These are phyloP conservation scores for Phenganax stokvisi DNA, from an alignment of 92 coral and sea anemone genomes.

Conservation along the genomic window DNA sequence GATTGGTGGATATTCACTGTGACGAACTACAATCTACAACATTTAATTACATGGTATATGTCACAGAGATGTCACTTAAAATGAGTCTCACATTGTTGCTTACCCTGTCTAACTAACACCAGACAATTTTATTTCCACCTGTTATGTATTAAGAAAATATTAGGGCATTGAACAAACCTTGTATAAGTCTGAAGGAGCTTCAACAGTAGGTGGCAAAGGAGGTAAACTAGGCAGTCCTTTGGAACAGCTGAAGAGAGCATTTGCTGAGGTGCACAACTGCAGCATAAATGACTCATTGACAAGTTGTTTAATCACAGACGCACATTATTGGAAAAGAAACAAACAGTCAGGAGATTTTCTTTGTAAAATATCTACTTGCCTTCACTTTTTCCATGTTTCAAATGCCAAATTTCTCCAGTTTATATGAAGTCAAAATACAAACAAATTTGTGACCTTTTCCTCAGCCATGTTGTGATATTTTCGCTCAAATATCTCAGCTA, in stretches of 20 bases:
- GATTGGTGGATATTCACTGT: slow-evolving; percentile 97
- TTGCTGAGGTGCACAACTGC: slow-evolving; percentile 46
- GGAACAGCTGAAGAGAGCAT: slow-evolving; percentile 85
- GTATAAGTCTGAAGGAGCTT: slow-evolving; percentile 88
- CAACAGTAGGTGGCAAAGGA: slow-evolving; percentile 90
- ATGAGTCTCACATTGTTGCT: too few species aligned
- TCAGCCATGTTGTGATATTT: neutral
- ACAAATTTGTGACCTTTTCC: neutral
- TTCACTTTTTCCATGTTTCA: slow-evolving; percentile 38
- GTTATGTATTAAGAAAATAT: neutral
- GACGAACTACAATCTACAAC: slow-evolving; percentile 83
- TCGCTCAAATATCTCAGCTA: neutral
- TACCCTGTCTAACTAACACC: too few species aligned
- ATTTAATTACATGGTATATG: neutral
- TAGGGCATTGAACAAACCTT: slow-evolving; percentile 64
- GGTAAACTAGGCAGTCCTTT: slow-evolving; percentile 95
- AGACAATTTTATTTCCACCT: too few species aligned
- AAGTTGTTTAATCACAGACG: neutral
- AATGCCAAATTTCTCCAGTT: neutral
- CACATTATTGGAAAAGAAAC: neutral
- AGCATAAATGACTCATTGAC: neutral
- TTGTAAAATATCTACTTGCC: slow-evolving; percentile 5
- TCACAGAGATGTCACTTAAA: neutral
- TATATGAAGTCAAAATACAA: slow-evolving; percentile 6
- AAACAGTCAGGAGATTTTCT: neutral